A percentile compares a stretch with the other conserved stretches of the same genome.
Conservation (phyloP, 1,140 invertebrate genomes). For the Prorops nasuta region DNA sequence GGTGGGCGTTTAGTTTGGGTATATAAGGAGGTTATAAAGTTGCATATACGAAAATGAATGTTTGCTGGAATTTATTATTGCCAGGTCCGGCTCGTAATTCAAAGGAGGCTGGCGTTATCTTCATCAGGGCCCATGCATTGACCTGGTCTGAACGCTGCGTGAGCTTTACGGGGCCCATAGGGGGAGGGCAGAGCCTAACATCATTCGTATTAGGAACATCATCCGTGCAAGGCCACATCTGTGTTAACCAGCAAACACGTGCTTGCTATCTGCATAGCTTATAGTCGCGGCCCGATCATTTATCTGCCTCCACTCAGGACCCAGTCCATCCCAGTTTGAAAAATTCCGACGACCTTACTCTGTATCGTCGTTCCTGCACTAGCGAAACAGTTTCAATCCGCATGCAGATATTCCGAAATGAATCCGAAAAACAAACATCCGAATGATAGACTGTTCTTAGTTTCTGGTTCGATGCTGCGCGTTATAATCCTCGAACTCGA, state of each 20-base stretch:
- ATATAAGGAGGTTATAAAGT: constrained; percentile 52
- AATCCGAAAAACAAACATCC: too few relatives aligned
- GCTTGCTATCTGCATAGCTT: too few relatives aligned
- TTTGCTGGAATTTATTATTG: constrained; percentile 57
- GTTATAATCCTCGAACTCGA: too few relatives aligned
- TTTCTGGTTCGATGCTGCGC: too few relatives aligned
- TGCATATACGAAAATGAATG: constrained; percentile 58
- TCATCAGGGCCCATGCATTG: constrained; percentile 48
- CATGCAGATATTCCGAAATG: too few relatives aligned
- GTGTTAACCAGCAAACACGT: not conserved
- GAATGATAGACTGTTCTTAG: too few relatives aligned
- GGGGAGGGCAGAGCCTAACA: constrained; percentile 14
- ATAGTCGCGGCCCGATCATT: too few relatives aligned
- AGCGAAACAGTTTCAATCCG: too few relatives aligned
- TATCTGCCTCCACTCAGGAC: too few relatives aligned
- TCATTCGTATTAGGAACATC: constrained; percentile 25
- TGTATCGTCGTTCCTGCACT: too few relatives aligned
- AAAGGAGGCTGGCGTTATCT: constrained; percentile 55
- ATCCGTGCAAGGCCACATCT: not conserved
- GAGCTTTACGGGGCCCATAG: not conserved
- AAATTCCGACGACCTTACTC: too few relatives aligned
- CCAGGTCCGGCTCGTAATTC: constrained; percentile 49
- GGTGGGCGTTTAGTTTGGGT: constrained; percentile 48
- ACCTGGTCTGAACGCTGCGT: constrained; percentile 8
- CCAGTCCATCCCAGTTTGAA: too few relatives aligned